Base-by-base conservation (phyloP, 37 sponge, comb jelly and placozoan species). In the Aphrocallistes beatrix region DNA sequence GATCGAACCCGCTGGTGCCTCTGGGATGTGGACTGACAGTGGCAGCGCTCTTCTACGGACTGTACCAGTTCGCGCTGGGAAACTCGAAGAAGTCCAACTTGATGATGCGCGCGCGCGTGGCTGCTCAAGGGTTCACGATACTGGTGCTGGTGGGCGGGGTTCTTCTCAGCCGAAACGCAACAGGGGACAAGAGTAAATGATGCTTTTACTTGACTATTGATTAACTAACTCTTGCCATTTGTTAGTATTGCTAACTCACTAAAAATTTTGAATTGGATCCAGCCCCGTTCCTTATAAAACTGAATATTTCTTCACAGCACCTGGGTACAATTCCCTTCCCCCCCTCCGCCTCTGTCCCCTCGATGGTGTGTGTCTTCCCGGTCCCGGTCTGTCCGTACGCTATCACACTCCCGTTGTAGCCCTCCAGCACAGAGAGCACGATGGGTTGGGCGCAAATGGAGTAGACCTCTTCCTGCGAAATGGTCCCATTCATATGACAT, bases 381-480 rank as follows among this genome's bases (percentile, higher is more conserved):
- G 86, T 87, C 82, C 96, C 91, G 38, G 96, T 95, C 85, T 95
- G 96, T 51, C 96, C 96, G 87, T 93, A 93, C 16, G 93, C 93
- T 37, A 95, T 95, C 48, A 95, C 87, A 51, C 96, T 95, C 30
- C 96, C 96, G 51, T 95, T 95, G 83, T 93, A 93, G 30, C 94
- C 94, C n/a, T 90, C 81, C 38, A 93, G 86, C 17, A 93, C 91
- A 37, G 90, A 90, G 50, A 84, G 83, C 25, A 90, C 90, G 36
- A 93, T 89, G 0, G 87, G 87, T 8, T 81, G 37, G 1, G 86
- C 94, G 85, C 91, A 88, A 0, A 25, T 36, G 3, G 37, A 50
- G 85, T 93, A 93, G 0, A 93, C 51, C 28, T 38, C 40, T 19
- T 88, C 88, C 69, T 93, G 91, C 30, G 87, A n/a, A n/a, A n/a